phyloP scores from a whole-genome alignment of 2,113 vertebrate species.

The Odocoileus virginianus region DNA sequence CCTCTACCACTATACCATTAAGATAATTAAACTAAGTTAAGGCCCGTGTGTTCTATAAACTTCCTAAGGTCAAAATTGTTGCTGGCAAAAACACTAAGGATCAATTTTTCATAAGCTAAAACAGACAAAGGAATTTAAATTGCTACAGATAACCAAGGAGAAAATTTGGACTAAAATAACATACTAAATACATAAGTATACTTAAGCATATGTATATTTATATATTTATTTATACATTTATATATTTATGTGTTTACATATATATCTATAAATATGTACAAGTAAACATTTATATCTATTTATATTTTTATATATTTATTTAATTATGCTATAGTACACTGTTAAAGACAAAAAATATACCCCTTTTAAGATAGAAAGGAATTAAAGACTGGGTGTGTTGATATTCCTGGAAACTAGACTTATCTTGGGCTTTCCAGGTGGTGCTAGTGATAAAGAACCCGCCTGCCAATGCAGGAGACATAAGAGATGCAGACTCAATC shows the following conservation, averaged over 20 bases:
- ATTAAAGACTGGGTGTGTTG: neutral
- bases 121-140: slow-evolving; percentile 45
- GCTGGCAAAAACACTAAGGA: neutral
- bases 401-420: neutral
- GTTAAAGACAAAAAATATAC: neutral
- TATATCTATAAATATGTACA: neutral
- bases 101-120: slow-evolving; percentile 52
- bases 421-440: neutral
- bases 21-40: slow-evolving; percentile 54
- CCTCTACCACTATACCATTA: slow-evolving; percentile 37
- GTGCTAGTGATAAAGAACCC: neutral
- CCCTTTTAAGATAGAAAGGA: neutral
- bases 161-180: slow-evolving; percentile 41
- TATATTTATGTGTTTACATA: neutral
- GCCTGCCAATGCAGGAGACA: neutral
- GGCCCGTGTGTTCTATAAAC: slow-evolving; percentile 32
- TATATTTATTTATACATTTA: neutral
- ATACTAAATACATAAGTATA: neutral
- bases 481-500: neutral
- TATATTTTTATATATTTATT: neutral
- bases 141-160: slow-evolving; percentile 57
- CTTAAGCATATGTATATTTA: neutral
- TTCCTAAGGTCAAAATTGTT: slow-evolving; percentile 46
- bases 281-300: neutral
- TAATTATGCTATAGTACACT: neutral